phyloP scores from a whole-genome alignment of 2,888 invertebrate genomes.

The Penaeus monodon region DNA sequence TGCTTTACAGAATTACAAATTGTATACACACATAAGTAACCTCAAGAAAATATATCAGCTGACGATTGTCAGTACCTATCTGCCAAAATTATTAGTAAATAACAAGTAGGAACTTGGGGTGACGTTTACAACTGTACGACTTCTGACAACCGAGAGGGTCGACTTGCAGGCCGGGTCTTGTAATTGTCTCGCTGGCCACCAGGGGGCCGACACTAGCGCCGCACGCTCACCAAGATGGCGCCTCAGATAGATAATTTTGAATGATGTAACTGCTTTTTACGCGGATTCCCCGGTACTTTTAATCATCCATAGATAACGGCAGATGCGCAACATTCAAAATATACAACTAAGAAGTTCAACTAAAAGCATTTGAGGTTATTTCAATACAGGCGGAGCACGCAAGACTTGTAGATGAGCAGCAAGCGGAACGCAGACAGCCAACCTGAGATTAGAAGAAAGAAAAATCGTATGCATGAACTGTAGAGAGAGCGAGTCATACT shows the following conservation, averaged over 20 bases:
- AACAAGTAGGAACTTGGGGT: constrained; percentile 12
- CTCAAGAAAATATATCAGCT: not conserved
- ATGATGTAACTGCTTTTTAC: constrained; percentile 24
- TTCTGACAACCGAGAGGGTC: constrained; percentile 29
- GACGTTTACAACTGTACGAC: constrained; percentile 28
- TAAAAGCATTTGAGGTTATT: no score
- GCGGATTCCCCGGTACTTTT: not conserved
- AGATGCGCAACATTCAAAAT: constrained; percentile 2
- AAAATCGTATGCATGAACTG: no score
- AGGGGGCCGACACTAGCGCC: constrained; percentile 40
- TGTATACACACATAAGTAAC: no score
- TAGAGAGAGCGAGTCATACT: no score
- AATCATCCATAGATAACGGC: constrained; percentile 10
- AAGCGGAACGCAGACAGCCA: no score
- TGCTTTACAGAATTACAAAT: no score
- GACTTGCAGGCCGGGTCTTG: constrained; percentile 28
- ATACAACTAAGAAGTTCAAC: no score
- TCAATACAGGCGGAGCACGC: no score
- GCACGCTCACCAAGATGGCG: constrained; percentile 32
- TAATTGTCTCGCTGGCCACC: constrained; percentile 33
- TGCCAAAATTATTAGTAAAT: constrained; percentile 30
- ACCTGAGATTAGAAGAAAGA: no score
- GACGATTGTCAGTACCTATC: not conserved
- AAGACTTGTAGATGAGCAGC: no score
- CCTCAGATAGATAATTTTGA: constrained; percentile 34